Evolutionary conservation across 2,113 vertebrate species (phyloP).

Genomic region (Mystacornis crossleyi): DNA sequence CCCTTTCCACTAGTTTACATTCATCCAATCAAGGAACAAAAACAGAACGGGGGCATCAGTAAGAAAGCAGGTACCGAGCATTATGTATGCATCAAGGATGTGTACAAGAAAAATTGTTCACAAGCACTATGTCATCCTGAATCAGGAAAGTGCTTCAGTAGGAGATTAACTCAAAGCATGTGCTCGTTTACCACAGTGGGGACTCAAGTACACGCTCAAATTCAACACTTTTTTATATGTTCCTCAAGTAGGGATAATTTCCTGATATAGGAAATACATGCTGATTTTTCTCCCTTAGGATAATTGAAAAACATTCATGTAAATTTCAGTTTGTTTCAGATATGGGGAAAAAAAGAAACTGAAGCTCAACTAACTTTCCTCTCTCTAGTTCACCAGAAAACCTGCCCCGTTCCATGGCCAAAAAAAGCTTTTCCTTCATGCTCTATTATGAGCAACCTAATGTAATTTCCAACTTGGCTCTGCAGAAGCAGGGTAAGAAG

Average conservation of each 20-base stretch:
- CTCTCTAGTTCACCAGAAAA: neutral
- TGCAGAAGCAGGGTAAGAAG: neutral
- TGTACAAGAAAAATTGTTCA: slow-evolving; percentile 60
- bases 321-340: slow-evolving; percentile 33
- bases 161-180: slow-evolving; percentile 60
- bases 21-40: slow-evolving; percentile 54
- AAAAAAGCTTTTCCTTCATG: neutral
- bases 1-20: slow-evolving; percentile 56
- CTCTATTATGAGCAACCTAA: neutral
- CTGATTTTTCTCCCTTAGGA: slow-evolving; percentile 44
- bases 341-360: neutral
- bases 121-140: slow-evolving; percentile 48
- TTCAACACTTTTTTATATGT: slow-evolving; percentile 44
- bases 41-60: slow-evolving; percentile 30
- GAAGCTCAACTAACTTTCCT: neutral
- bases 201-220: slow-evolving; percentile 2
- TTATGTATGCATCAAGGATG: slow-evolving; percentile 47
- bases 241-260: slow-evolving; percentile 40
- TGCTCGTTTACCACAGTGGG: slow-evolving; percentile 2
- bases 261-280: slow-evolving; percentile 41
- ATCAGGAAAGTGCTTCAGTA: slow-evolving; percentile 55
- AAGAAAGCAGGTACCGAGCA: slow-evolving; percentile 33
- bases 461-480: neutral
- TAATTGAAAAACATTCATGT: slow-evolving; percentile 30
- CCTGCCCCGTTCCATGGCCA: neutral